Evolutionary conservation across 2,888 invertebrate genomes (phyloP), one percentile per base, ranked within the genome.

Genomic region (Leptopterna dolabrata): DNA sequence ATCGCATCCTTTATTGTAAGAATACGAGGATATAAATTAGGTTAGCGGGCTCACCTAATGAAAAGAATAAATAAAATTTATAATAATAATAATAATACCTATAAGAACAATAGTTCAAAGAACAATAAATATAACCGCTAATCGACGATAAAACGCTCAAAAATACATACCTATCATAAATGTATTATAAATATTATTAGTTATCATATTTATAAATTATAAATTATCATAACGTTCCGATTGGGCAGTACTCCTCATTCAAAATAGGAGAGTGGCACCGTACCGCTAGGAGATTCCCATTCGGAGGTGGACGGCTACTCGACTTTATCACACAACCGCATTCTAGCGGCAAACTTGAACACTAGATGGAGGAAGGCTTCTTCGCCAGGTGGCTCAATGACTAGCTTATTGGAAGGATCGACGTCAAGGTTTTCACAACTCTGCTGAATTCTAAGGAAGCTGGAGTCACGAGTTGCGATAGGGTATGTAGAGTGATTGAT

Each of bases 381-480:
- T 19, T 83, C 83, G 24, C 41, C 70, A 73, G 45, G 63, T 41
- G 45, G 41, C 76, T 27, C 85, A 73, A 45, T 85, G 85, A 85
- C 85, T 85, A 85, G 85, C 55, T 55, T 71, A n/a, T 0, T 51
- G 36, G 81, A 55, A 81, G 81, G 16, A 81, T 81, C 55, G 81
- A 51, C 81, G 29, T 41, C 36, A 76, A 76, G 16, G 27, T 19
- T 4, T 19, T 71, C n/a, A 51, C 27, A 24, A 63, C 63, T 24
- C 63, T 0, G 24, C 63, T 63, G 63, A 24, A 24, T n/a, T n/a
- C n/a, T 13, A 47, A 1, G 47, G 1, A 9, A 47, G 1, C 47
- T 3, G 16, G 36, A 4, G 36, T 36, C 36, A 36, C 7, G 2
- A 4, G 7, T 36, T 7, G 36, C 36, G 4, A 36, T 36, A 36